A percentile compares a stretch with the other conserved stretches of the same genome.
Conservation (phyloP, 2,797 vertebrate genomes). For the Leucoraja ocellata region DNA sequence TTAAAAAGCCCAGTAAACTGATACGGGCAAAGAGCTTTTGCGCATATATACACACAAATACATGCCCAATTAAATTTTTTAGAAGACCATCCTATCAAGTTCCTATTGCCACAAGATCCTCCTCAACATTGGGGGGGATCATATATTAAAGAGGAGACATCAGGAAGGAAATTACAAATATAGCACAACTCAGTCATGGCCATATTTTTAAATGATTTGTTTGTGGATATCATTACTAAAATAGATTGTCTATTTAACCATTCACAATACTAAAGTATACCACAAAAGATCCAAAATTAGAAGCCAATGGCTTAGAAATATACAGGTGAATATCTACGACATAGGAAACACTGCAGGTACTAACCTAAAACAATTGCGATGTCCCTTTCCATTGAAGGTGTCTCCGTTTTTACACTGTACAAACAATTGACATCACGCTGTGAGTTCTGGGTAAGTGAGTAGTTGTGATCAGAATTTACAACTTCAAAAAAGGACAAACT, state of each 20-base stretch:
- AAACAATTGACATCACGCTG: conserved; percentile 50
- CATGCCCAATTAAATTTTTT: not conserved
- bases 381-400: conserved; percentile 54
- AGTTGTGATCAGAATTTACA: conserved; percentile 75
- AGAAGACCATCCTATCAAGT: not conserved
- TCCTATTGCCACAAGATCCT: not conserved
- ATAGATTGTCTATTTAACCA: not conserved
- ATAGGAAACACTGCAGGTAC: not conserved
- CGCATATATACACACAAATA: too few relatives aligned
- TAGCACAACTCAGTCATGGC: not conserved
- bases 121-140: not conserved
- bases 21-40: too few relatives aligned
- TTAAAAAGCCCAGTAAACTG: not conserved
- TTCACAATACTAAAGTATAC: not conserved
- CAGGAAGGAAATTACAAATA: not conserved
- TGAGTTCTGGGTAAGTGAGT: conserved; percentile 57
- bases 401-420: conserved; percentile 60
- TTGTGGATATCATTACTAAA: conserved; percentile 13
- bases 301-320: not conserved
- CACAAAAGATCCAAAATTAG: not conserved
- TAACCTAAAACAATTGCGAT: conserved; percentile 74
- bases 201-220: not conserved
- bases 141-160: not conserved
- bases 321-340: not conserved
- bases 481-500: conserved; percentile 54